Conservation (phyloP, 2,797 vertebrate species). For the Perdix hodgsoniae region DNA sequence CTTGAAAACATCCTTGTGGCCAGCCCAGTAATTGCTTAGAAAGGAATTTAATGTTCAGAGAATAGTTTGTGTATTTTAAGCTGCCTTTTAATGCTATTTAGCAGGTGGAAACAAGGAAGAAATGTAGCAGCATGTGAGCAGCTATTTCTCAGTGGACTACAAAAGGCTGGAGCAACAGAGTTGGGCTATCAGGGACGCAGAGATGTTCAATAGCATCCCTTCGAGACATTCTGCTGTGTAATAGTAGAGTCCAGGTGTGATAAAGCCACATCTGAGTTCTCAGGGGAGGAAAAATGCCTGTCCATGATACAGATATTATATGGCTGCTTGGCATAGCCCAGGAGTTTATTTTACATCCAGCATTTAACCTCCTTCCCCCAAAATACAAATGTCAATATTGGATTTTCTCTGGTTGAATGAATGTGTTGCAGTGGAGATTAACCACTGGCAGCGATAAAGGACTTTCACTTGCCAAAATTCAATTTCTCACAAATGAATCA, state of each 20-base stretch:
- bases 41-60: conserved; percentile 2
- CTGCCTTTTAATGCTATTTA: conserved; percentile 32
- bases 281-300: neutral
- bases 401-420: conserved; percentile 80
- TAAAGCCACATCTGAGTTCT: conserved; percentile 6
- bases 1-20: neutral
- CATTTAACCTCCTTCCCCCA: conserved; percentile 73
- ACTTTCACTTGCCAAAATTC: conserved; percentile 76
- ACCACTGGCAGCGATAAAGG: conserved; percentile 78
- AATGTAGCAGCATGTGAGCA: conserved; percentile 3
- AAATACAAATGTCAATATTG: conserved; percentile 81
- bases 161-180: conserved; percentile 9
- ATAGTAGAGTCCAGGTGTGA: conserved; percentile 40
- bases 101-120: conserved; percentile 37
- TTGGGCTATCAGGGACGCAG: neutral
- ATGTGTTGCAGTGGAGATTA: conserved; percentile 78
- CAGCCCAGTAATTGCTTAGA: neutral
- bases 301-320: conserved; percentile 38
- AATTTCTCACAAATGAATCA: conserved; percentile 79
- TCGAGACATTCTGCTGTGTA: neutral
- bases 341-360: conserved; percentile 65
- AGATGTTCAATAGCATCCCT: conserved; percentile 35
- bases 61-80: conserved; percentile 30
- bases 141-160: neutral
- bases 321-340: conserved; percentile 23